Evolutionary conservation across 2,797 vertebrate genomes (phyloP).

Genomic region (Steatocranus sp.): DNA sequence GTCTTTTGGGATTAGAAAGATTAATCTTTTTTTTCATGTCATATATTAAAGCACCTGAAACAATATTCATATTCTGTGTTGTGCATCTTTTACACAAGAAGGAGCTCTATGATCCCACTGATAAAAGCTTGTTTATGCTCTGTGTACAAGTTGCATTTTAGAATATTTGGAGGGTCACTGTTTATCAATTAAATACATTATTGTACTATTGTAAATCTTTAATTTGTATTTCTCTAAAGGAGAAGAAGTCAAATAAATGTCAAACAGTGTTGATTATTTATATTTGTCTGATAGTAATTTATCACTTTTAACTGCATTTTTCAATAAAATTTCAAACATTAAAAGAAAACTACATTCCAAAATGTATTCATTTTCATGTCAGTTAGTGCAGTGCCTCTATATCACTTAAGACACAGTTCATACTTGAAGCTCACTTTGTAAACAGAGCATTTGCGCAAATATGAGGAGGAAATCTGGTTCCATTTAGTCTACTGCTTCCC

Average conservation of each 20-base stretch:
- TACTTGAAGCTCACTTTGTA: constrained; percentile 5
- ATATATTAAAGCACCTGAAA: constrained; percentile 71
- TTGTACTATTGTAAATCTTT: not conserved
- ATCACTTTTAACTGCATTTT: not conserved
- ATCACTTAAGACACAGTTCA: not conserved
- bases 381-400: not conserved
- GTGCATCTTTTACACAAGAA: constrained; percentile 39
- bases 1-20: constrained; percentile 78
- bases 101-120: constrained; percentile 3
- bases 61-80: constrained; percentile 69
- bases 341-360: not conserved
- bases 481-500: constrained; percentile 52
- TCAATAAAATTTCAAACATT: not conserved
- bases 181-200: constrained; percentile 14
- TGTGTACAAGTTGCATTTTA: constrained; percentile 18
- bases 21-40: constrained; percentile 65
- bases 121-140: constrained; percentile 43
- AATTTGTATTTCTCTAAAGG: not conserved
- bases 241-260: not conserved
- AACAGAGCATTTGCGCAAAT: constrained; percentile 43
- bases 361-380: not conserved
- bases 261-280: not conserved
- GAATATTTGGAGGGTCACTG: constrained; percentile 3
- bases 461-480: constrained; percentile 49
- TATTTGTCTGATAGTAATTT: not conserved